Evolutionary conservation across 2,888 invertebrate species (phyloP), one percentile per base, ranked within the genome.

Genomic region (Cerceris ruficornis): DNA sequence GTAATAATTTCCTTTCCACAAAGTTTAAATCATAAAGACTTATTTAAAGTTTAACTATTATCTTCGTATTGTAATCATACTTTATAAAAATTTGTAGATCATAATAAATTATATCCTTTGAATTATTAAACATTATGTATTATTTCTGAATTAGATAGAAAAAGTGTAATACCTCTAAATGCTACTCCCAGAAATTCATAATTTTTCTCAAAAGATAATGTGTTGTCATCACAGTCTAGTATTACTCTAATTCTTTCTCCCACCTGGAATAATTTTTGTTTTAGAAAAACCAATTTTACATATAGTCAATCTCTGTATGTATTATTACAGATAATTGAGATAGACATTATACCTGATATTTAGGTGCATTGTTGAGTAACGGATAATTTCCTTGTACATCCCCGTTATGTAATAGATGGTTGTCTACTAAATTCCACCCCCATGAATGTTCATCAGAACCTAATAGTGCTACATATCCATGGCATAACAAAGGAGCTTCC

Each of bases 341-440:
- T 41, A 57, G 46, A 42, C 55, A n/a, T 28, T 65, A 41, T 93
- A 98, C 98, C 95, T 98, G 98, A 94, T 99, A 99, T 94, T 98
- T 98, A 66, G 98, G 98, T 85, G 98, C 98, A 94, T 99, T 99
- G 93, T 97, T 99, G 79, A 98, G 94, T 79, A 97, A 93, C 55
- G 99, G 98, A 94, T 98, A 99, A 91, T 96, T 97, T 82, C 98
- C 98, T 93, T 98, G 97, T 82, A 96, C 96, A 93, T 98, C 97
- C 69, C 99, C 99, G 94, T 98, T 98, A 92, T 99, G 99, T 87
- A 99, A 94, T 86, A 99, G 95, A 93, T 97, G 96, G 94, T 99
- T 99, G 93, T 99, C 99, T 65, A 99, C 99, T 87, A 99, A 94
- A 94, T 99, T 99, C 99, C 99, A 99, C 13, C 99, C 99, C 99